Conservation (phyloP, 2,113 vertebrate species). For the Archocentrus centrarchus region DNA sequence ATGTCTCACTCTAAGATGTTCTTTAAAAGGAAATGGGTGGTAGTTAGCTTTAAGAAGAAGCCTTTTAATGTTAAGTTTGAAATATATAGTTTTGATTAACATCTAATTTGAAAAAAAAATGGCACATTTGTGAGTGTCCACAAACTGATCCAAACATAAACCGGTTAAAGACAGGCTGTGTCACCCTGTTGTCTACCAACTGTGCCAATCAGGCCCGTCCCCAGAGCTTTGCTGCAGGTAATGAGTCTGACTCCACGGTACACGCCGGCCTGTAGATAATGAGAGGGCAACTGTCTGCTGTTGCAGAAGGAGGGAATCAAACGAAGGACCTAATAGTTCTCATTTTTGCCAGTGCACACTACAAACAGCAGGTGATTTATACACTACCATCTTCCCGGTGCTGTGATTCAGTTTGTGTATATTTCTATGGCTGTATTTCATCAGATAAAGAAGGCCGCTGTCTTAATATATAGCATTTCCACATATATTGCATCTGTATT, state of each 20-base stretch:
- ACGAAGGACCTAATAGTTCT: conserved; percentile 1
- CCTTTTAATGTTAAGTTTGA: background rate
- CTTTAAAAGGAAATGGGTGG: background rate
- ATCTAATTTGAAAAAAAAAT: background rate
- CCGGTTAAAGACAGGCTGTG: background rate
- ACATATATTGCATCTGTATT: conserved; percentile 44
- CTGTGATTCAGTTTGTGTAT: background rate
- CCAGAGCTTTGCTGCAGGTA: conserved; percentile 34
- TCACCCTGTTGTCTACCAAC: conserved; percentile 28
- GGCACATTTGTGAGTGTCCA: background rate
- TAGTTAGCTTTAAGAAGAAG: background rate
- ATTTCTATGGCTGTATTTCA: conserved; percentile 10
- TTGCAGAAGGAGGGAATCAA: conserved; percentile 27
- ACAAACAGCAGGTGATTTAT: conserved; percentile 20
- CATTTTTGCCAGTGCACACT: background rate
- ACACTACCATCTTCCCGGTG: background rate
- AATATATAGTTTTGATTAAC: background rate
- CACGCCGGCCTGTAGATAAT: conserved; percentile 52
- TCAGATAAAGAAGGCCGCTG: conserved; percentile 11
- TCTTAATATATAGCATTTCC: conserved; percentile 34
- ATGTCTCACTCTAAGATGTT: background rate
- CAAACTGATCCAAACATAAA: background rate
- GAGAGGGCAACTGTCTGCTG: conserved; percentile 43
- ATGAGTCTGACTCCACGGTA: conserved; percentile 48
- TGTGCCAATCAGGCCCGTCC: conserved; percentile 32